Base-by-base conservation (phyloP, 2,797 vertebrate genomes). In the Spinus olivaceus region DNA sequence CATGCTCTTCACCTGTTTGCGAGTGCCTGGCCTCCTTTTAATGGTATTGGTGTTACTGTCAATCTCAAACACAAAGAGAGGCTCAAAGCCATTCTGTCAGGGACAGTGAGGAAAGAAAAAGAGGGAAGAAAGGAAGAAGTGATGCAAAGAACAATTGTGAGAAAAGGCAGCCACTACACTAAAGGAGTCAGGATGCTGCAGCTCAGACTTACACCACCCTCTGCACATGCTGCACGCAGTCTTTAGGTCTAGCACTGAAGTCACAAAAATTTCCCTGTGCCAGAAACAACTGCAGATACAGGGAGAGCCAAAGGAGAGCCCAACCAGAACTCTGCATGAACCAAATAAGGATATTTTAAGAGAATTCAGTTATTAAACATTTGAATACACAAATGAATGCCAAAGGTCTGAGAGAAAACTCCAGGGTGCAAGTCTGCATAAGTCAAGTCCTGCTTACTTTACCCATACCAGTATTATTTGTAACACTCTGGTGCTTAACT, bases 41-140 rank as follows among this genome's bases (percentile, higher is more conserved):
- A 98, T 98, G 88, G 98, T 98, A 97, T 98, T 98, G 95, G 97
- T 98, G 95, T 98, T 97, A 97, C 24, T 98, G 97, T 98, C 98
- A 97, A 97, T 95, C 96, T 98, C 98, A 98, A 98, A 98, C 86
- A 98, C 97, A 97, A 98, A 97, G 92, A 98, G 93, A 92, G 97
- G 97, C 96, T 98, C 97, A 97, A 97, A 98, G 90, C 97, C 98
- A 97, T 97, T 98, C 98, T 98, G 97, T 96, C 96, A 97, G 39
- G 86, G 85, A 95, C 81, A 96, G 96, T 64, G 90, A 70, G 94
- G 61, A 94, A 97, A 92, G 88, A 95, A 51, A 80, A 84, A 82
- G 80, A 91, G 67, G 84, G 61, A 93, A 96, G 85, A 97, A 88
- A 93, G 87, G 79, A 95, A 86, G 91, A 88, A 94, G 80, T 92